phyloP scores from a whole-genome alignment of 2,888 invertebrate species.

The Caenorhabditis virilis region DNA sequence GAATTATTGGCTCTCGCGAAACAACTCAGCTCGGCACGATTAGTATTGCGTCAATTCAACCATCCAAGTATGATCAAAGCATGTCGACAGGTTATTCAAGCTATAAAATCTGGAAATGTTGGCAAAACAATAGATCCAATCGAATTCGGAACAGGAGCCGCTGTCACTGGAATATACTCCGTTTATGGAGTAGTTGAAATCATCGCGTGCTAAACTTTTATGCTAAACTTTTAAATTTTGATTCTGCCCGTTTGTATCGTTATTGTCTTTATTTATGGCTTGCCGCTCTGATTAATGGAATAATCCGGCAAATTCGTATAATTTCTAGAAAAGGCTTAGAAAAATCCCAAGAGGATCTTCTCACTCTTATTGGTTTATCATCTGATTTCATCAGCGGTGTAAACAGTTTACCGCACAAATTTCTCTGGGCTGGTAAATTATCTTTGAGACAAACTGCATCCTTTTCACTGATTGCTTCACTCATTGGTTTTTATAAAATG shows the following conservation, averaged over 20 bases:
- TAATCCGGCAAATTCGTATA: constrained; percentile 40
- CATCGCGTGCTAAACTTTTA: constrained; percentile 58
- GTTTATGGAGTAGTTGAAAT: constrained; percentile 59
- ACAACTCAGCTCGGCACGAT: constrained; percentile 50
- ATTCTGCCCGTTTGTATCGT: constrained; percentile 50
- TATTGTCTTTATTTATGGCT: constrained; percentile 61
- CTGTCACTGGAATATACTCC: constrained; percentile 59
- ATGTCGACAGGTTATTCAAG: constrained; percentile 33
- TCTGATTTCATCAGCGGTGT: constrained; percentile 58
- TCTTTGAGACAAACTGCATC: constrained; percentile 46
- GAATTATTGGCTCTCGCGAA: constrained; percentile 52
- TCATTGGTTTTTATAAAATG: constrained; percentile 58
- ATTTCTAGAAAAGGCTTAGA: constrained; percentile 36
- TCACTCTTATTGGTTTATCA: constrained; percentile 46
- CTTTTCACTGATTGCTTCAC: constrained; percentile 58
- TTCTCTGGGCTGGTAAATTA: constrained; percentile 61
- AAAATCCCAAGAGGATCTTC: constrained; percentile 44
- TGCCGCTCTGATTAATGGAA: constrained; percentile 50
- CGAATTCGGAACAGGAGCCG: constrained; percentile 31
- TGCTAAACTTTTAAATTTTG: constrained; percentile 51
- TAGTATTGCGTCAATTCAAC: constrained; percentile 58
- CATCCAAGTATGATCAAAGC: constrained; percentile 56
- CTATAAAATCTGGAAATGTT: constrained; percentile 13
- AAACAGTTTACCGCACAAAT: constrained; percentile 51
- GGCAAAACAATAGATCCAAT: constrained; percentile 20